A percentile compares a stretch with the other conserved stretches of the same genome.
Conservation (phyloP, 1,140 invertebrate species). For the Metopolophium dirhodum region DNA sequence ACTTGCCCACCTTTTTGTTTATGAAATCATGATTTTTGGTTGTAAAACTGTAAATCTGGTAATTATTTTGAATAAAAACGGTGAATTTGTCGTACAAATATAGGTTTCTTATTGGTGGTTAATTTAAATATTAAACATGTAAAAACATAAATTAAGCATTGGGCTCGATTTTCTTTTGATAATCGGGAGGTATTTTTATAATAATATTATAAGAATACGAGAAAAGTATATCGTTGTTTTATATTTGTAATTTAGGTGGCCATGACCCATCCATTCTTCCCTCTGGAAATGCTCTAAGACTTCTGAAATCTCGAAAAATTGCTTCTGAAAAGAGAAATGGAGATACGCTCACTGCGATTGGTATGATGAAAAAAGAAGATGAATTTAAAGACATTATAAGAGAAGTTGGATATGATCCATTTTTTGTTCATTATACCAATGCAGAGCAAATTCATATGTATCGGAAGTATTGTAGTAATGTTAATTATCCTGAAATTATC, state of each 20-base stretch:
- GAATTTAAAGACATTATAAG: not conserved
- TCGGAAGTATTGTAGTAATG: not conserved
- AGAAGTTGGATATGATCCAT: not conserved
- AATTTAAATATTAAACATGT: no score
- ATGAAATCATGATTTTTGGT: no score
- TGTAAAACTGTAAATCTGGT: no score
- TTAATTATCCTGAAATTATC: not conserved
- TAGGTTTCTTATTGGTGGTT: no score
- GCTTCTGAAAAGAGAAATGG: not conserved
- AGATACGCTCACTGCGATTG: not conserved
- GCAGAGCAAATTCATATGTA: not conserved
- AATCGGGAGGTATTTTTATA: no score
- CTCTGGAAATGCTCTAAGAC: not conserved
- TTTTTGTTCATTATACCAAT: not conserved
- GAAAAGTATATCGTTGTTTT: no score
- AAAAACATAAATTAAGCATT: no score
- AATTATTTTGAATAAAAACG: no score
- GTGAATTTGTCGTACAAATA: no score
- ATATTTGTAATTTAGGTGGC: not conserved
- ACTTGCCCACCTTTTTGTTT: no score
- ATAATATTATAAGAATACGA: no score
- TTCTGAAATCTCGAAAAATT: not conserved
- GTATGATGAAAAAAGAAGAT: slow-evolving; percentile 5
- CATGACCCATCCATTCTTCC: not conserved
- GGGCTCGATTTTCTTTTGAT: no score